Conservation (phyloP, 2,113 vertebrate species). For the Prietella phreatophila region DNA sequence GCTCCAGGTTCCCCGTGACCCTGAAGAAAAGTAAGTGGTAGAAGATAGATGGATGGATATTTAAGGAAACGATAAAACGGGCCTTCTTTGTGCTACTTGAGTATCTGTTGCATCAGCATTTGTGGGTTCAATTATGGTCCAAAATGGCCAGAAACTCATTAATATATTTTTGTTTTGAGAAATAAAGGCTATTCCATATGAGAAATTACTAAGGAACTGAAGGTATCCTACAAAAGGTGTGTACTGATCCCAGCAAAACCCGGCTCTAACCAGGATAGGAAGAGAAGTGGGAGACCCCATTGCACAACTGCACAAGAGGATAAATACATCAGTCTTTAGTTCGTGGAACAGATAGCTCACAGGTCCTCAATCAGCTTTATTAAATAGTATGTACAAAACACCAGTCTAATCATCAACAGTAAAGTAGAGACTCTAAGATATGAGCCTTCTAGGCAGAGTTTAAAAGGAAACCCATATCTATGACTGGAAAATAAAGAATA, state of each 20-base stretch:
- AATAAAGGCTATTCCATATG: not conserved
- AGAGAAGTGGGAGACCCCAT: not conserved
- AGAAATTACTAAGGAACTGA: not conserved
- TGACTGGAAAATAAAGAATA: not conserved
- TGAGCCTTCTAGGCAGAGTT: not conserved
- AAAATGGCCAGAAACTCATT: not conserved
- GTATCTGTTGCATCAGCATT: not conserved
- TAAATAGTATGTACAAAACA: not conserved
- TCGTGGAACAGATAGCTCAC: not conserved
- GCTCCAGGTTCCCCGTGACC: too few species aligned
- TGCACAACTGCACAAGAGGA: not conserved
- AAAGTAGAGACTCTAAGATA: not conserved
- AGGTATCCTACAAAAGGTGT: not conserved
- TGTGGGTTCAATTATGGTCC: not conserved
- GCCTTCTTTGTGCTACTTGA: not conserved
- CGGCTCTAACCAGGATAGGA: not conserved
- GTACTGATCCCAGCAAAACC: not conserved
- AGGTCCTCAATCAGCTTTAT: not conserved
- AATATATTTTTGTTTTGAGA: not conserved
- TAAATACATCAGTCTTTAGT: not conserved
- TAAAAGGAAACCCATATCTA: not conserved
- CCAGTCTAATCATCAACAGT: not conserved
- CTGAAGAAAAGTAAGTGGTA: too few species aligned
- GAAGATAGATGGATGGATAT: too few species aligned
- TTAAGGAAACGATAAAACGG: not conserved